Percentiles rank a stretch among this genome's conserved stretches.
Conservation (phyloP, 2,113 vertebrate species). For the Gymnobelideus leadbeateri region DNA sequence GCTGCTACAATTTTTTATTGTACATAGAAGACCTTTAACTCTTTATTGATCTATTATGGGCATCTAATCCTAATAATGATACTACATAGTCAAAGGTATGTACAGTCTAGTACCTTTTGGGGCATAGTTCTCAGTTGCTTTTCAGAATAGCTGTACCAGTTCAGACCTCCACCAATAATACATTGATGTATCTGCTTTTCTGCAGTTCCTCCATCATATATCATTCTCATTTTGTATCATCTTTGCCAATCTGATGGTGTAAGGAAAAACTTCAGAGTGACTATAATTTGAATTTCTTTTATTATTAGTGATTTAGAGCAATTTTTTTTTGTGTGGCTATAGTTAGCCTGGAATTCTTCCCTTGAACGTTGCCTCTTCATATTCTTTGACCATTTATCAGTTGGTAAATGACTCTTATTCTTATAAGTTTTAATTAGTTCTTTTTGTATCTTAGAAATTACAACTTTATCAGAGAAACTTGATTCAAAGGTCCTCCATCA, state of each 20-base stretch:
- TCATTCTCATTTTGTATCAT: neutral
- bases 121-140: neutral
- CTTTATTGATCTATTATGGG: neutral
- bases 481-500: neutral
- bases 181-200: neutral
- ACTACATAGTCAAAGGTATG: neutral
- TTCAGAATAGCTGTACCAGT: neutral
- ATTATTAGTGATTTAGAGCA: neutral
- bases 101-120: neutral
- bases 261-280: neutral
- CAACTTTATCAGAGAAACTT: neutral
- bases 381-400: neutral
- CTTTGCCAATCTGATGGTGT: neutral
- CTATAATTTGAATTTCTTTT: neutral
- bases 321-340: neutral
- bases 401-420: neutral
- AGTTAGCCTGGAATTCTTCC: neutral
- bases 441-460: neutral
- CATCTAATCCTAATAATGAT: neutral
- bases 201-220: neutral
- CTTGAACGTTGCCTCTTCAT: neutral
- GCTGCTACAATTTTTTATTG: neutral
- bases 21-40: neutral
- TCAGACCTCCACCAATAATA: neutral
- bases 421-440: neutral